Base-by-base conservation (phyloP, 2,113 vertebrate species). In the Hyaena hyaena region DNA sequence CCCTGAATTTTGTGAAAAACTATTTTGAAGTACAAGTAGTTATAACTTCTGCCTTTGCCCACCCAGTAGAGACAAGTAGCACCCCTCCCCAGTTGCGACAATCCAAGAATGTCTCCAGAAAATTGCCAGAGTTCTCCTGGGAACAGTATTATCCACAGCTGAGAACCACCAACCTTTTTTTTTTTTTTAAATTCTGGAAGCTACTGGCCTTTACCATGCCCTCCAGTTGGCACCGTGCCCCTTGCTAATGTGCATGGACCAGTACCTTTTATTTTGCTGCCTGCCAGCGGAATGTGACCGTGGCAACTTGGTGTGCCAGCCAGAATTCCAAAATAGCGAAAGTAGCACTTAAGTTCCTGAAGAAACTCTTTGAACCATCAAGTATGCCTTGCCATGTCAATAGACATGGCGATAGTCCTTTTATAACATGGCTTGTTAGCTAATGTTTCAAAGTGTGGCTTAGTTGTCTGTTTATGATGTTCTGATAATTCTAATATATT, bases 21-120 rank as follows among this genome's bases (percentile, higher is more conserved):
- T 23, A 3, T 71, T 95, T 97, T 93, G 88, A 98, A 96, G 39
- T 77, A 35, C 0, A 79, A 82, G 45, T 88, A 4, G 39, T 96
- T 39, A 63, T 94, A 80, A n/a, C 8, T 39, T 39, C 58, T n/a
- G 7, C 35, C 26, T 58, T 8, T 28, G 0, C 19, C 4, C n/a
- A 39, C 19, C 6, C n/a, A 39, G 1, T 74, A n/a, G 23, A 7
- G 39, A 45, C 3, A 10, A 65, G 69, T 24, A 87, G 9, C 63
- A 66, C 17, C 12, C 23, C 31, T 5, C 23, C 5, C 1, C 28
- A 43, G 5, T 1, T 35, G 3, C 65, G 76, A 84, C 21, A 11
- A 58, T 77, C 7, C 9, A 68, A 76, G 83, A 71, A 43, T 33
- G 7, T 58, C 77, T 94, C 39, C 77, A 86, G 81, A 73, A 95